Evolutionary conservation across 2,888 invertebrate species (phyloP), one percentile per base, ranked within the genome.

Genomic region (Kuschelorhynchus macadamiae): DNA sequence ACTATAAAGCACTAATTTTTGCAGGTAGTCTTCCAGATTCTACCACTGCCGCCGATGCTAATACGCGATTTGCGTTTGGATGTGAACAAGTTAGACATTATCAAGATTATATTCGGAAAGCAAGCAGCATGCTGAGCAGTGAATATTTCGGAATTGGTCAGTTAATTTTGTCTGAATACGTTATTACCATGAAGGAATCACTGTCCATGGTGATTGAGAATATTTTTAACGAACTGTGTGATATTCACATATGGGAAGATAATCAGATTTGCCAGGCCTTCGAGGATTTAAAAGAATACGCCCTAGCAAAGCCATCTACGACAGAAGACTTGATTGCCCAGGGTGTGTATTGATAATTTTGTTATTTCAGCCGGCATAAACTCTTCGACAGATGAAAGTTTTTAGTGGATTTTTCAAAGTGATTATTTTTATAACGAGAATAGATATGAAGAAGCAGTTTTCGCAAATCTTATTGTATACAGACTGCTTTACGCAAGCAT

Each of bases 251-350:
- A 75, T 85, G 84, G 61, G 89, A 90, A 75, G 91, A 92, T 81
- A 82, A 87, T 47, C 86, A 86, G 20, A 92, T 93, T 71, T 92
- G 92, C 77, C 83, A 85, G 0, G 88, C 89, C 74, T 96, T 95
- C 81, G 89, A 92, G 81, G 85, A 85, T 20, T 89, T 96, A 60
- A 88, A 89, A 74, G 85, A 85, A 30, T 88, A 86, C 72, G 93
- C 94, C 0, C 80, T 92, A 9, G 88, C 89, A 75, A 88, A 90
- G 72, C 96, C 96, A 0, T 87, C 87, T 71, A 91, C 91, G 36
- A 94, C 95, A 0, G 91, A 90, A 75, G 93, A 96, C 77, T 85
- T 97, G 25, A 88, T 96, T 74, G 92, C 91, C 71, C 89, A 92
- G 82, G 92, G 70, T n/a, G n/a, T n/a, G n/a, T n/a, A n/a, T n/a